These are phyloP conservation scores for Alca torda DNA, from an alignment of 2,797 vertebrate species.

Conservation along the genomic window DNA sequence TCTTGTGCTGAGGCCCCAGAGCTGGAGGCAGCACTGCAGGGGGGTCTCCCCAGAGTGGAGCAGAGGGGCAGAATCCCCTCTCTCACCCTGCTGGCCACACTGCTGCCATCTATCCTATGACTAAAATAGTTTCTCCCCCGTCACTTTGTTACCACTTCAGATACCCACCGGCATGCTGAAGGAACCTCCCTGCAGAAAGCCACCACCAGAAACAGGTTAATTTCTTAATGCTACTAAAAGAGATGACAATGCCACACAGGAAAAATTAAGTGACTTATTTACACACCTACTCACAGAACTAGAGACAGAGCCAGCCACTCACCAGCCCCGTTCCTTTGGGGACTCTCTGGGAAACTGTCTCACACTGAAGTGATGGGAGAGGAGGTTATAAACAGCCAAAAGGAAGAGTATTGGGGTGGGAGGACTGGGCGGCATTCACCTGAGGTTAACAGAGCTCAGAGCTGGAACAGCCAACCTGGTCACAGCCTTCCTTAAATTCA, in stretches of 20 bases:
- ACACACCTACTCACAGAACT: neutral
- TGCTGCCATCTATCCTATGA: neutral
- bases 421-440: neutral
- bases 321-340: neutral
- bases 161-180: no score
- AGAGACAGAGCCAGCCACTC: neutral
- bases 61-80: neutral
- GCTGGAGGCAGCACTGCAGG: neutral
- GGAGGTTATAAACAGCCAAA: neutral
- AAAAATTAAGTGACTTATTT: neutral
- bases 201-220: neutral
- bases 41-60: neutral
- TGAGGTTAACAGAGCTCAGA: rapidly evolving
- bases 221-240: neutral
- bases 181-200: neutral
- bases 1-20: no score
- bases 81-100: rapidly evolving
- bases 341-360: neutral
- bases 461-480: rapidly evolving
- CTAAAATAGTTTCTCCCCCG: neutral
- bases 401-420: rapidly evolving
- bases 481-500: neutral
- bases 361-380: neutral
- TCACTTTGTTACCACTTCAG: neutral
- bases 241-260: neutral